Percentiles rank a stretch among this genome's conserved stretches.
These are phyloP conservation scores for Pseudomyrmex sp. DNA, from an alignment of 1,140 invertebrate species.

Conservation along the genomic window DNA sequence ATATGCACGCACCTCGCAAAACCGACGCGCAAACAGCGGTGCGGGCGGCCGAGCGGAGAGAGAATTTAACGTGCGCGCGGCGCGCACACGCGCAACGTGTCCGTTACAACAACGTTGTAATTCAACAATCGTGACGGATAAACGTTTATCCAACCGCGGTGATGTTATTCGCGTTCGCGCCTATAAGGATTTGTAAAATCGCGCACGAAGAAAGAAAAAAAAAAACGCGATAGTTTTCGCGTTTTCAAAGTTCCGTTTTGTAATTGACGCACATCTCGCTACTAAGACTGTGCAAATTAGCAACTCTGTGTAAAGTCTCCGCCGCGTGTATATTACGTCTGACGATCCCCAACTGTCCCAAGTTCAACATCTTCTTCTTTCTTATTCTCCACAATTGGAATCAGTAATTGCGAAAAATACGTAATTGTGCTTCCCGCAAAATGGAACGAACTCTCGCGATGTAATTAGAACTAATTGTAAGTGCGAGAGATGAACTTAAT, in stretches of 20 bases:
- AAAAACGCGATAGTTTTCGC: too few relatives aligned
- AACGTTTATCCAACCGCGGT: slow-evolving; percentile 6
- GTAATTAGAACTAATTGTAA: slow-evolving; percentile 8
- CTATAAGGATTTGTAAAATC: not conserved
- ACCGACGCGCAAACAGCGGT: not conserved
- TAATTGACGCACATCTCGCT: too few relatives aligned
- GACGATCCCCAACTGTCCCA: too few relatives aligned
- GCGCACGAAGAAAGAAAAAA: not conserved
- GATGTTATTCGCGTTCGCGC: slow-evolving; percentile 8
- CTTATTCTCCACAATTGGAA: not conserved
- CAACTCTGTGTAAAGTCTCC: too few relatives aligned
- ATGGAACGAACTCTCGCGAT: not conserved
- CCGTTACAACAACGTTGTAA: slow-evolving; percentile 26
- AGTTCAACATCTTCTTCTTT: too few relatives aligned
- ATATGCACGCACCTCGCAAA: not conserved
- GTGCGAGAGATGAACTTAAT: not conserved
- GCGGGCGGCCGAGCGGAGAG: slow-evolving; percentile 18
- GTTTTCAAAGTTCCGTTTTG: too few relatives aligned
- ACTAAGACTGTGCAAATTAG: too few relatives aligned
- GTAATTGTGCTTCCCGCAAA: not conserved
- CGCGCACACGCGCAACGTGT: slow-evolving; percentile 22
- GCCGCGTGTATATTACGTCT: too few relatives aligned
- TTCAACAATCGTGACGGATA: slow-evolving; percentile 13
- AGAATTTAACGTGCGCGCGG: slow-evolving; percentile 44
- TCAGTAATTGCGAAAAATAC: not conserved